A percentile compares a stretch with the other conserved stretches of the same genome.
Evolutionary conservation across 2,113 vertebrate species (phyloP).

Genomic region (Notothenia coriiceps): DNA sequence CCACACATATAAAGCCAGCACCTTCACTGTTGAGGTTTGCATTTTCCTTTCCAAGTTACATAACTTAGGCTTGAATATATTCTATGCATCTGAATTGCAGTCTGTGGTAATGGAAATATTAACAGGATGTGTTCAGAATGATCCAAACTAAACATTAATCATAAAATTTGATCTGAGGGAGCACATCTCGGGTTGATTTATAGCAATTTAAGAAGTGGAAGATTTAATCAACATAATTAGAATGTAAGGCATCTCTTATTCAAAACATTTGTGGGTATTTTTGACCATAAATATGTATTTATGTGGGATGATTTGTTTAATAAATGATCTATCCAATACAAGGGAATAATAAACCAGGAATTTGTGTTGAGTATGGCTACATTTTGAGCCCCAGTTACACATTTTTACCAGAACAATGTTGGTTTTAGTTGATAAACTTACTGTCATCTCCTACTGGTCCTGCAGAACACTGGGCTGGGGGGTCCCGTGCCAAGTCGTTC

Average conservation of each 20-base stretch:
- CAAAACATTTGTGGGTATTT: background rate
- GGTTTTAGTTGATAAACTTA: slow-evolving; percentile 67
- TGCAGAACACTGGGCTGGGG: slow-evolving; percentile 98
- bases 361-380: background rate
- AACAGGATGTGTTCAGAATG: background rate
- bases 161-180: background rate
- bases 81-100: background rate
- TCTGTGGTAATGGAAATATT: background rate
- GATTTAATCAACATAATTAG: background rate
- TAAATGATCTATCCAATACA: background rate
- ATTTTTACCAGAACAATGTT: background rate
- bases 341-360: background rate
- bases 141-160: background rate
- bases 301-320: background rate
- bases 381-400: background rate
- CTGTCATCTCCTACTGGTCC: slow-evolving; percentile 98
- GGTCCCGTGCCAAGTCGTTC: slow-evolving; percentile 98
- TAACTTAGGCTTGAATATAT: background rate
- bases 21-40: background rate
- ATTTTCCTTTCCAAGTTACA: background rate
- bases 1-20: background rate
- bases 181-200: background rate
- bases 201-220: background rate
- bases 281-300: background rate
- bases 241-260: background rate